These are phyloP conservation scores for Axinella damicornis DNA, from an alignment of 37 sponge, comb jelly and placozoan species.

Conservation along the genomic window DNA sequence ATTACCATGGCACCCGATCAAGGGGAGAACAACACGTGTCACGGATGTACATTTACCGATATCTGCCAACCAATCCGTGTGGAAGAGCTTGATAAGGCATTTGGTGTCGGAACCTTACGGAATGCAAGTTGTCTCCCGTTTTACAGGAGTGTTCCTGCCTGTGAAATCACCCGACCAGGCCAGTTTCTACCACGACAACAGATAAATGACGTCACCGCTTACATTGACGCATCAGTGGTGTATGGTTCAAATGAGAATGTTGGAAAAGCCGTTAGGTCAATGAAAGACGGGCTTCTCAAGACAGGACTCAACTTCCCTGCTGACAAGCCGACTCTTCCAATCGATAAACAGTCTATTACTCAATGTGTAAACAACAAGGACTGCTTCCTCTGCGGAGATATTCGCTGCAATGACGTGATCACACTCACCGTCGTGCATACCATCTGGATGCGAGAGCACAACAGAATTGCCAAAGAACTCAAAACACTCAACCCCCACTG, in stretches of 20 bases:
- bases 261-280: slow-evolving; percentile 15
- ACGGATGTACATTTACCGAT: slow-evolving; percentile 31
- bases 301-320: not conserved
- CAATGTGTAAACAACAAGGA: too few relatives aligned
- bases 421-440: slow-evolving; percentile 83
- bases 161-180: slow-evolving; percentile 11
- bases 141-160: slow-evolving; percentile 60
- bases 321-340: slow-evolving; percentile 18
- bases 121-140: slow-evolving; percentile 66
- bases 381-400: too few relatives aligned
- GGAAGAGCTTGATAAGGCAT: slow-evolving; percentile 25
- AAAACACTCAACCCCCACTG: slow-evolving; percentile 68
- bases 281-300: slow-evolving; percentile 28
- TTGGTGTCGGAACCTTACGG: slow-evolving; percentile 35
- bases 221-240: slow-evolving; percentile 83
- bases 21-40: not conserved
- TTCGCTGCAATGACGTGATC: slow-evolving; percentile 70
- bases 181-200: slow-evolving; percentile 44
- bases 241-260: slow-evolving; percentile 57
- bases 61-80: slow-evolving; percentile 67
- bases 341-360: too few relatives aligned
- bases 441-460: slow-evolving; percentile 89
- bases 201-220: slow-evolving; percentile 73
- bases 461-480: slow-evolving; percentile 76
- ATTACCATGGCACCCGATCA: slow-evolving; percentile 41